A percentile compares a stretch with the other conserved stretches of the same genome.
Conservation (phyloP, 2,888 invertebrate genomes). For the Drosophila pegasa region DNA sequence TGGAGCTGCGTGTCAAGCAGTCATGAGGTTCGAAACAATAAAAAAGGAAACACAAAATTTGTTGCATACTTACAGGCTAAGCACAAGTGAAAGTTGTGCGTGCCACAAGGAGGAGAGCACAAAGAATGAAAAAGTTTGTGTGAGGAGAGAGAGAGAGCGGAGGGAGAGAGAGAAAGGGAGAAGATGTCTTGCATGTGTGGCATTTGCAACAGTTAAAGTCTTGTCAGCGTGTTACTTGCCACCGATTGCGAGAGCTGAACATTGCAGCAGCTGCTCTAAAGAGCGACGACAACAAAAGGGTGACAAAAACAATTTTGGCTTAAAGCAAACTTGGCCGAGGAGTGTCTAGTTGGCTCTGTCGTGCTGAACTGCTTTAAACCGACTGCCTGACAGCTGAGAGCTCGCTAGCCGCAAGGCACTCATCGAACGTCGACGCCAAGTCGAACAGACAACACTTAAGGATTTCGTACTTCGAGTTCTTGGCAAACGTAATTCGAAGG, state of each 20-base stretch:
- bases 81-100: conserved; percentile 70
- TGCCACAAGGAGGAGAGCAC: conserved; percentile 34
- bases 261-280: conserved; percentile 27
- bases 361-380: conserved; percentile 33
- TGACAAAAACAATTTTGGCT: conserved; percentile 39
- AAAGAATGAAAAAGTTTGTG: no score
- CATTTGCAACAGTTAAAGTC: conserved; percentile 8
- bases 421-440: conserved; percentile 20
- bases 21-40: conserved; percentile 19
- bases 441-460: conserved; percentile 44
- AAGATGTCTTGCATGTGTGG: conserved; percentile 14
- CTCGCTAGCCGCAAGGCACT: conserved; percentile 28
- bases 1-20: conserved; percentile 33
- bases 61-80: conserved; percentile 63
- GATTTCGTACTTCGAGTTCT: conserved; percentile 44
- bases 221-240: conserved; percentile 31
- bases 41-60: conserved; percentile 44
- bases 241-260: conserved; percentile 18
- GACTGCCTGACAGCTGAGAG: conserved; percentile 42
- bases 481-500: conserved; percentile 38
- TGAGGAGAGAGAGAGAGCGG: neutral
- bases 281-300: conserved; percentile 19
- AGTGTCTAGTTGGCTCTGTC: conserved; percentile 1
- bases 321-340: conserved; percentile 6
- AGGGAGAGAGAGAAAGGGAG: no score